Conservation (phyloP, 1,140 invertebrate species). For the Musca domestica region DNA sequence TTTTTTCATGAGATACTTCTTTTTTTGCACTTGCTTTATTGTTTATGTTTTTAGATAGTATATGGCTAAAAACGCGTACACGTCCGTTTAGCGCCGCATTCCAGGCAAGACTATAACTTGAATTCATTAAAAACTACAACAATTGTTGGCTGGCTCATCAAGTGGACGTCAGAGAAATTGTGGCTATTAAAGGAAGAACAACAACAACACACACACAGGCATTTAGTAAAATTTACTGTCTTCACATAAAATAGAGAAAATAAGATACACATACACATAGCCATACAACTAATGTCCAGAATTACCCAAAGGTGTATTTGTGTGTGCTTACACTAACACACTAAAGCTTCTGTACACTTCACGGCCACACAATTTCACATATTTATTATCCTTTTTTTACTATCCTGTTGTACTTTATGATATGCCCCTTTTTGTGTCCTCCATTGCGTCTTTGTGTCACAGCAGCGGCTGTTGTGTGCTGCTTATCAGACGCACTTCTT, state of each 20-base stretch:
- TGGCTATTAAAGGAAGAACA: conserved; percentile 10
- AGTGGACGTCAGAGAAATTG: conserved; percentile 10
- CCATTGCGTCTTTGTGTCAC: background rate
- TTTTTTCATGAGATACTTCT: background rate
- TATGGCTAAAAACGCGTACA: conserved; percentile 26
- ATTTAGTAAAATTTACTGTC: background rate
- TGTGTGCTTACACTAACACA: background rate
- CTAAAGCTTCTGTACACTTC: no score
- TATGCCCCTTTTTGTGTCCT: background rate
- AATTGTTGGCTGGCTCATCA: conserved; percentile 17
- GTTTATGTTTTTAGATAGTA: background rate
- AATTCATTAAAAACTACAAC: conserved; percentile 18
- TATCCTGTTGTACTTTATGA: no score
- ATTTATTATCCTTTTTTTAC: no score
- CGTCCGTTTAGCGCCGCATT: conserved; percentile 51
- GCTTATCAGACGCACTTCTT: conserved; percentile 14
- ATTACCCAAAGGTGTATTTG: no score
- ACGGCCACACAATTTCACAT: no score
- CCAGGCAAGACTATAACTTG: conserved; percentile 43
- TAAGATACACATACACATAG: background rate
- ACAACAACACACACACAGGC: background rate
- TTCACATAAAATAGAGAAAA: background rate
- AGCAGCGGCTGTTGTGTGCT: background rate
- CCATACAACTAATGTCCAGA: background rate
- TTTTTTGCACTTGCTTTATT: background rate